Evolutionary conservation across 2,113 vertebrate genomes (phyloP).

Genomic region (Malurus cyaneus): DNA sequence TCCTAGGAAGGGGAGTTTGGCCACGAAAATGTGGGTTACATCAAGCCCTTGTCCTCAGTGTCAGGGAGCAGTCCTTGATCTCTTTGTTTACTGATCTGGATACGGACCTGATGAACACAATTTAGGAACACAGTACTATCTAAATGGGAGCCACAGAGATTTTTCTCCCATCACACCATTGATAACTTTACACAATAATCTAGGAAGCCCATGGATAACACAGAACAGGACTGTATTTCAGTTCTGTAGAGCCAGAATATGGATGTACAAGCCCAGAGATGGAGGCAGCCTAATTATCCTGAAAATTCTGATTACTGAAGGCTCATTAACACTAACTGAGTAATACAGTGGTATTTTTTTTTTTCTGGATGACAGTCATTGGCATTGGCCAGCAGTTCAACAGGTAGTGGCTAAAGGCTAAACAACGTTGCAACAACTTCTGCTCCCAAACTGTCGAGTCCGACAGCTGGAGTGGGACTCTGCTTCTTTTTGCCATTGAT

Average conservation of each 20-base stretch:
- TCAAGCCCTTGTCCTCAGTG: not conserved
- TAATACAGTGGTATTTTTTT: not conserved
- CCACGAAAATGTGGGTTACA: not conserved
- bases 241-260: not conserved
- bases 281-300: not conserved
- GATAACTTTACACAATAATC: not conserved
- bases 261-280: not conserved
- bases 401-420: not conserved
- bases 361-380: not conserved
- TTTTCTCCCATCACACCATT: not conserved
- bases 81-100: not conserved
- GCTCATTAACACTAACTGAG: not conserved
- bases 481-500: not conserved
- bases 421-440: not conserved
- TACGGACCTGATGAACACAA: not conserved
- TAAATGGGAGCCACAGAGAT: not conserved
- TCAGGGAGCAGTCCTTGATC: not conserved
- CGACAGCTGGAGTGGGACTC: not conserved
- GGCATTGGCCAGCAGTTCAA: not conserved
- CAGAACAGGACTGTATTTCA: not conserved
- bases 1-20: not conserved
- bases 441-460: not conserved
- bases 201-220: not conserved
- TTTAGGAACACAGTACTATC: not conserved
- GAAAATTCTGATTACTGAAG: slow-evolving; percentile 7